Conservation (phyloP, 1,140 invertebrate species). For the Bacillus rossius region DNA sequence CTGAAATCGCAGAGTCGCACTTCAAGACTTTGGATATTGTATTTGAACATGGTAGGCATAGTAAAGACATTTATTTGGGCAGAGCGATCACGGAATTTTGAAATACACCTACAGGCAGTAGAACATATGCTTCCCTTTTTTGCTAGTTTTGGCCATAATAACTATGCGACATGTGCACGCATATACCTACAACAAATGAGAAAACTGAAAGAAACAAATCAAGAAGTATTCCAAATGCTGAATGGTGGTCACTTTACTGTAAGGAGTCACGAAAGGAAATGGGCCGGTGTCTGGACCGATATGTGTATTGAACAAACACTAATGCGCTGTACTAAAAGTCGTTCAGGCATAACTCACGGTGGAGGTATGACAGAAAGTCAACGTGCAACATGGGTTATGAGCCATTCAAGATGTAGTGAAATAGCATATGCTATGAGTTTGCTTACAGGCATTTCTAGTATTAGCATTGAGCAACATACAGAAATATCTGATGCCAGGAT, state of each 20-base stretch:
- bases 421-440: slow-evolving; percentile 4
- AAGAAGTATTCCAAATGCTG: too few species aligned
- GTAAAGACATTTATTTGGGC: too few species aligned
- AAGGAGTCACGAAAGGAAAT: background rate
- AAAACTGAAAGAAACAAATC: too few species aligned
- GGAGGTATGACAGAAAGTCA: slow-evolving; percentile 10
- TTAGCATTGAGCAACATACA: background rate
- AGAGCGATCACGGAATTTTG: too few species aligned
- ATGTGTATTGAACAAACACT: slow-evolving; percentile 12
- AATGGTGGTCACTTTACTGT: slow-evolving; percentile 2
- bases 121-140: too few species aligned
- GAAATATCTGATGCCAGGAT: slow-evolving; percentile 7
- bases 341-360: slow-evolving; percentile 7
- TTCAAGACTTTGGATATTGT: too few species aligned
- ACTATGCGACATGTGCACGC: slow-evolving; percentile 35
- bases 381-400: slow-evolving; percentile 4
- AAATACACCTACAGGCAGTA: too few species aligned
- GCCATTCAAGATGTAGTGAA: slow-evolving; percentile 6
- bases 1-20: too few species aligned
- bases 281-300: background rate
- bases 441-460: background rate
- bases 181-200: slow-evolving; percentile 43
- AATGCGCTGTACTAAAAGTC: slow-evolving; percentile 7
- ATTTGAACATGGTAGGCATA: too few species aligned
- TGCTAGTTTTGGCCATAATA: too few species aligned